Conservation (phyloP, 2,113 vertebrate genomes). For the Cettia cetti region DNA sequence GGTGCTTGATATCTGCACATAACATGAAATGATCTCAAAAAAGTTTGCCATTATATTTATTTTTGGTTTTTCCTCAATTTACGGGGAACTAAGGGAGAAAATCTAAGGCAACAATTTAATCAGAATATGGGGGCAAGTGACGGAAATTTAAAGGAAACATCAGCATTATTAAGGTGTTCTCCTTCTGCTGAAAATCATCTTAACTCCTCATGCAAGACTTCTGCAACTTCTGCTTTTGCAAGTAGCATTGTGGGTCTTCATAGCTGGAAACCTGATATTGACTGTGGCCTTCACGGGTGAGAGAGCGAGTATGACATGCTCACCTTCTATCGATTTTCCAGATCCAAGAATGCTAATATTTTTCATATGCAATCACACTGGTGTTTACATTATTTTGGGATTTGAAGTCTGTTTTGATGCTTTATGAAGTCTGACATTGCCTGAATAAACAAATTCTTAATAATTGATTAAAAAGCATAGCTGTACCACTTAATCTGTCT, state of each 20-base stretch:
- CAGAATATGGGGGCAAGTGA: background rate
- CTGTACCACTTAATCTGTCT: slow-evolving; percentile 50
- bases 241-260: background rate
- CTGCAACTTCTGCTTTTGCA: background rate
- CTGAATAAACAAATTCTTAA: slow-evolving; percentile 67
- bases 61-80: background rate
- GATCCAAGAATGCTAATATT: slow-evolving; percentile 57
- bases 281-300: background rate
- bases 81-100: background rate
- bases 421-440: slow-evolving; percentile 70
- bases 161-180: background rate
- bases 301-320: background rate
- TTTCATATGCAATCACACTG: slow-evolving; percentile 55
- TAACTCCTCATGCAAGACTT: background rate
- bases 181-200: background rate
- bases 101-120: background rate
- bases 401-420: slow-evolving; percentile 66
- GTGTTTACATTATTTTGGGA: slow-evolving; percentile 63
- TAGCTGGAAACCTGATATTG: background rate
- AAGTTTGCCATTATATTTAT: background rate
- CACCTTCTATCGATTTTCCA: slow-evolving; percentile 42
- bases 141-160: background rate
- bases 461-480: slow-evolving; percentile 67
- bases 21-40: background rate
- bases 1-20: background rate